Evolutionary conservation across 2,113 vertebrate species (phyloP).

Genomic region (Girardinichthys multiradiatus): DNA sequence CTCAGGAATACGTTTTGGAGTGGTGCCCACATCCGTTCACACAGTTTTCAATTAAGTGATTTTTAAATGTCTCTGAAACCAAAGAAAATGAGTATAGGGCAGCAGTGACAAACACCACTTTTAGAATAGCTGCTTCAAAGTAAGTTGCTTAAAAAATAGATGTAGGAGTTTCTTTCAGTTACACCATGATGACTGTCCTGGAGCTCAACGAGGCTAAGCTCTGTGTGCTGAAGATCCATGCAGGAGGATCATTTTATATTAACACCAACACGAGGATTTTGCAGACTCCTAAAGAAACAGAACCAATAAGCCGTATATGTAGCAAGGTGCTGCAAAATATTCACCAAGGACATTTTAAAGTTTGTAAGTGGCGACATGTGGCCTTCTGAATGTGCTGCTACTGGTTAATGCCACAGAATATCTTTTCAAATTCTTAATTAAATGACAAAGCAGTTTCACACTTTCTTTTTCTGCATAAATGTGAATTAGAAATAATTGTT

Average conservation of each 20-base stretch:
- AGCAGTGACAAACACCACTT: conserved; percentile 43
- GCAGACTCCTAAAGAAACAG: conserved; percentile 34
- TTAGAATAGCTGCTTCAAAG: conserved; percentile 43
- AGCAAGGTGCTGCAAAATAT: not conserved
- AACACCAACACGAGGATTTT: conserved; percentile 43
- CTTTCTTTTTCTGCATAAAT: not conserved
- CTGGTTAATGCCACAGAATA: not conserved
- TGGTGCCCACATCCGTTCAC: conserved; percentile 83
- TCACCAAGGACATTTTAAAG: not conserved
- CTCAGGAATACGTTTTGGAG: conserved; percentile 84
- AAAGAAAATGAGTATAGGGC: conserved; percentile 57
- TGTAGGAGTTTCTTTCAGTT: conserved; percentile 3
- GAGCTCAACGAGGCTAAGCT: conserved; percentile 8
- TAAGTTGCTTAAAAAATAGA: not conserved
- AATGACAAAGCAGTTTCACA: not conserved
- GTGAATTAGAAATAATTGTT: not conserved
- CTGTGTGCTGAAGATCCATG: conserved; percentile 21
- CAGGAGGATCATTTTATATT: conserved; percentile 34
- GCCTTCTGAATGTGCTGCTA: conserved; percentile 18
- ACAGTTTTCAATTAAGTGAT: conserved; percentile 82
- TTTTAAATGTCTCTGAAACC: conserved; percentile 78
- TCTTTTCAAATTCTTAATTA: not conserved
- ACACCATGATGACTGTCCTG: conserved; percentile 38
- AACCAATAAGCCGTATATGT: not conserved
- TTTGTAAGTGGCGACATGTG: not conserved